A percentile compares a stretch with the other conserved stretches of the same genome.
Conservation (phyloP, 2,888 invertebrate species). For the Gymnoscelis rufifasciata region DNA sequence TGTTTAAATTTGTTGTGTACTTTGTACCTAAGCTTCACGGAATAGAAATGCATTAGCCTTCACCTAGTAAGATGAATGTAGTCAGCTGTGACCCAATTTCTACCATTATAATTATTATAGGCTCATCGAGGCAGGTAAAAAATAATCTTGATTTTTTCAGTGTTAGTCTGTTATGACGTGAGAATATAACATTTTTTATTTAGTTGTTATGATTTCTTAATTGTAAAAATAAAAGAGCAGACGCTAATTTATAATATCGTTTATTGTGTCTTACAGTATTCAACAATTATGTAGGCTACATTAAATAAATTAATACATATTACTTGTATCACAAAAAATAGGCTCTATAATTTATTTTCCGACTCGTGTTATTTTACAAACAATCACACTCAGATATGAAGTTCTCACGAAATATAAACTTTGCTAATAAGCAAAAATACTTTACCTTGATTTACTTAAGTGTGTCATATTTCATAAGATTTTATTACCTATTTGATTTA, state of each 20-base stretch:
- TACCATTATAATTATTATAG: conserved; percentile 14
- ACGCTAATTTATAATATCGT: too few species aligned
- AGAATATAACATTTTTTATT: background rate
- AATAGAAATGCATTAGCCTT: conserved; percentile 32
- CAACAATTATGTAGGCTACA: too few species aligned
- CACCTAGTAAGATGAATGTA: conserved; percentile 24
- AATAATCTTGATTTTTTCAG: background rate
- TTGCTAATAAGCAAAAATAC: conserved; percentile 6
- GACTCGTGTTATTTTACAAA: too few species aligned
- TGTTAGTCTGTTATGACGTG: background rate
- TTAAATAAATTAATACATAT: too few species aligned
- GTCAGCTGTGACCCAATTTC: conserved; percentile 34
- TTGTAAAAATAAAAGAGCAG: too few species aligned
- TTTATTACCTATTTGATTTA: too few species aligned
- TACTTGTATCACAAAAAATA: too few species aligned
- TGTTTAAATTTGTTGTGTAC: background rate
- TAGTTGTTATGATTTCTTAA: too few species aligned
- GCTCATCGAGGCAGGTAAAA: conserved; percentile 4
- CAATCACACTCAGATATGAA: background rate
- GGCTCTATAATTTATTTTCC: too few species aligned
- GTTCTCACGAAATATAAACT: background rate
- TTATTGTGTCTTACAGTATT: too few species aligned
- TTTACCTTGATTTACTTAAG: too few species aligned
- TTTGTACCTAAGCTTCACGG: background rate
- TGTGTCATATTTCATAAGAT: too few species aligned